A percentile compares a stretch with the other conserved stretches of the same genome.
phyloP scores from a whole-genome alignment of 2,797 vertebrate genomes.

The Accipiter fasciatus region DNA sequence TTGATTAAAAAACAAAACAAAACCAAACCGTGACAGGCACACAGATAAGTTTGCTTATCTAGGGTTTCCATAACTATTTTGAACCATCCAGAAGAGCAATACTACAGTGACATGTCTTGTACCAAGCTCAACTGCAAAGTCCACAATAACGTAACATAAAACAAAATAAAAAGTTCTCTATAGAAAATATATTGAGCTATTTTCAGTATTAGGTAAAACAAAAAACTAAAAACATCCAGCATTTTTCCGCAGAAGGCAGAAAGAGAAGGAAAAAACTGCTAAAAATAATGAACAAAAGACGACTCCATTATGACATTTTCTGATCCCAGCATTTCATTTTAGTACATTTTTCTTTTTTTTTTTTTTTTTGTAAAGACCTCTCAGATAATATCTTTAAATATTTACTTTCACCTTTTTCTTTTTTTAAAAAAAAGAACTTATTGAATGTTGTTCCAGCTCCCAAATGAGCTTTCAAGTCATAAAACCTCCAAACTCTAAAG shows the following conservation, averaged over 20 bases:
- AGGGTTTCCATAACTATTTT: neutral
- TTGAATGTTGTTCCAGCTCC: neutral
- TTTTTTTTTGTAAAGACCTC: neutral
- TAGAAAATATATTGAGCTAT: neutral
- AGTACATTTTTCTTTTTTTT: neutral
- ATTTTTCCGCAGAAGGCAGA: neutral
- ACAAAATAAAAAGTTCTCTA: neutral
- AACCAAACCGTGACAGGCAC: neutral
- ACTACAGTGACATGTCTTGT: neutral
- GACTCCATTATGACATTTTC: neutral
- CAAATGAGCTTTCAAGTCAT: neutral
- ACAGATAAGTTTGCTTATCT: neutral
- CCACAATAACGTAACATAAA: neutral
- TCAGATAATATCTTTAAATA: neutral
- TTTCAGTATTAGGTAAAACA: neutral
- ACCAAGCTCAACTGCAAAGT: neutral
- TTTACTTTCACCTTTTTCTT: neutral
- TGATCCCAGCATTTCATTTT: neutral
- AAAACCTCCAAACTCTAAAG: neutral
- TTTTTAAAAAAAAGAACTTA: neutral
- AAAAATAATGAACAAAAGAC: neutral
- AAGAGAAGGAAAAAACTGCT: neutral
- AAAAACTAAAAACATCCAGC: neutral
- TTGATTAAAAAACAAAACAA: neutral
- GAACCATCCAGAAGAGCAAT: neutral